Percentiles rank a stretch among this genome's conserved stretches.
These are phyloP conservation scores for Oreochromis grahami DNA, from an alignment of 2,797 vertebrate genomes.

Conservation along the genomic window DNA sequence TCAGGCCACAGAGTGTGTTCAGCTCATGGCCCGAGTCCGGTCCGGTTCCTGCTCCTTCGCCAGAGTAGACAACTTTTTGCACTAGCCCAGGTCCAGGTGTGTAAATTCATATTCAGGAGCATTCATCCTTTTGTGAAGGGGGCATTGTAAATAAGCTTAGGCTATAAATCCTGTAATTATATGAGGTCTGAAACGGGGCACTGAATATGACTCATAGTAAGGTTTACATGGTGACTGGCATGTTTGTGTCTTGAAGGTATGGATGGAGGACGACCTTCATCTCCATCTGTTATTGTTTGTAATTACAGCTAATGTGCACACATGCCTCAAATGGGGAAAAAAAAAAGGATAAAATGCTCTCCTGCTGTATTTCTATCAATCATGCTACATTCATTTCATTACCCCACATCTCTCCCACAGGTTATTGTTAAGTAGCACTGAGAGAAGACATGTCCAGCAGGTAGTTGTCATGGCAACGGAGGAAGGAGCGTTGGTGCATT, in stretches of 20 bases:
- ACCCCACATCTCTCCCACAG: slow-evolving; percentile 56
- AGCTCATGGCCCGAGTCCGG: slow-evolving; percentile 94
- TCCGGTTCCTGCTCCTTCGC: slow-evolving; percentile 97
- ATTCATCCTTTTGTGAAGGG: not conserved
- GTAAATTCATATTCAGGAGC: not conserved
- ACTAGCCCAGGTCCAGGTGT: slow-evolving; percentile 85
- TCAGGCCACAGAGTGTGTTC: slow-evolving; percentile 96
- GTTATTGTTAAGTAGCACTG: slow-evolving; percentile 75
- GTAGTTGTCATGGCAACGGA: slow-evolving; percentile 68
- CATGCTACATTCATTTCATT: not conserved
- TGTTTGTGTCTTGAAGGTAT: not conserved
- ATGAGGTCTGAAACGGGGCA: not conserved
- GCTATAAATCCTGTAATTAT: not conserved
- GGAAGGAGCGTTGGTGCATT: slow-evolving; percentile 74
- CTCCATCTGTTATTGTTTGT: not conserved
- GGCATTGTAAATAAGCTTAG: not conserved
- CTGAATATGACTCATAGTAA: not conserved
- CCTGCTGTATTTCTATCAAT: not conserved
- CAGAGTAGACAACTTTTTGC: slow-evolving; percentile 98
- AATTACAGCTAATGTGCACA: not conserved
- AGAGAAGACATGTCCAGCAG: slow-evolving; percentile 74
- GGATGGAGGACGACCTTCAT: not conserved
- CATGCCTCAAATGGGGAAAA: not conserved
- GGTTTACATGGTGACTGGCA: not conserved
- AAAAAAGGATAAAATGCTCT: not conserved